Evolutionary conservation across 2,888 invertebrate species (phyloP), one percentile per base, ranked within the genome.

Genomic region (Hydrotaea cyrtoneurina): DNA sequence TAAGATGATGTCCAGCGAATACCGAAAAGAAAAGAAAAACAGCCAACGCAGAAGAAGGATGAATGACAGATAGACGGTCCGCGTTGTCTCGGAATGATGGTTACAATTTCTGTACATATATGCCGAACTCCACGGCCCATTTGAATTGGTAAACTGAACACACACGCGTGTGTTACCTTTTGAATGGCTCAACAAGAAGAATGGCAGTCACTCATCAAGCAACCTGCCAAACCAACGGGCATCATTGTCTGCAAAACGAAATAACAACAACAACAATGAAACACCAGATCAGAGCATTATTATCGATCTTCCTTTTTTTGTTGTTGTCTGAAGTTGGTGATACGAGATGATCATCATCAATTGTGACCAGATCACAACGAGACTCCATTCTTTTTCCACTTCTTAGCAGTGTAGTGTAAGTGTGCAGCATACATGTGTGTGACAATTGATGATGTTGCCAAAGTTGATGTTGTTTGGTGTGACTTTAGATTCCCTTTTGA

Each of bases 391-490:
- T n/a, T 39, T 26, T 3, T 50, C n/a, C 8, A 15, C 23, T 64
- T 13, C 26, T 64, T 4, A 36, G 4, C 19, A 17, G 10, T 7
- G 36, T 15, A 15, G 23, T 50, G 53, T 64, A 43, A 64, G 13
- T 62, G 43, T 39, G 36, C n/a, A n/a, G n/a, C n/a, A n/a, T 55
- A n/a, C 62, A 50, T 36, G 5, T 53, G 53, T 71, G 79, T 59
- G 74, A 83, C 83, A 80, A 78, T 80, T 83, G 80, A 83, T 80
- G 78, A 80, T 83, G 53, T 78, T 78, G 69, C 77, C 72, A 76
- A 77, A 78, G 76, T 71, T 74, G 31, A 74, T 74, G 74, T 66
- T 80, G 59, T 36, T 80, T 80, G 73, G 77, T 73, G 79, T 80
- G 66, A 77, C 66, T 77, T 77, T 55, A 39, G 66, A 21, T 55